Conservation (phyloP, 1,140 invertebrate species). For the Dinothrombium tinctorium region DNA sequence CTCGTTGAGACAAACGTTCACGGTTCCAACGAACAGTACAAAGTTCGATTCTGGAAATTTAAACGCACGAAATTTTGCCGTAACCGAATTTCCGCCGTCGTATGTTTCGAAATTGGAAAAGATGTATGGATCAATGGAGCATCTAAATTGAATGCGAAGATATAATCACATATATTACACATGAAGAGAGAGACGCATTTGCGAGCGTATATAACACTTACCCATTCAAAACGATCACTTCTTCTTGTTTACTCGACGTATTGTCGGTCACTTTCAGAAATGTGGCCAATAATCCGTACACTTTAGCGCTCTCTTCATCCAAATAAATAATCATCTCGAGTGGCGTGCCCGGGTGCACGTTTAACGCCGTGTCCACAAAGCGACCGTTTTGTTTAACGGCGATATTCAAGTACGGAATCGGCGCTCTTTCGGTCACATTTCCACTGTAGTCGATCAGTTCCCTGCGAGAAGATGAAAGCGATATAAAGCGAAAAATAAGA, state of each 20-base stretch:
- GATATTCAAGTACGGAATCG: constrained; percentile 52
- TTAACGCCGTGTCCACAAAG: constrained; percentile 41
- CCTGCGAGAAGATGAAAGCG: too few relatives aligned
- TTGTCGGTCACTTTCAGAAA: constrained; percentile 71
- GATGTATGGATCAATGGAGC: constrained; percentile 68
- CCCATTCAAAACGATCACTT: constrained; percentile 77
- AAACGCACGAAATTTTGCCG: constrained; percentile 56
- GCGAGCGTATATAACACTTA: constrained; percentile 23
- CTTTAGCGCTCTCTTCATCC: constrained; percentile 36
- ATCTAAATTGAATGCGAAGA: constrained; percentile 30
- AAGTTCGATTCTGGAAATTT: constrained; percentile 81
- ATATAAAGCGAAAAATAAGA: too few relatives aligned
- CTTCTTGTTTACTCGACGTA: constrained; percentile 42
- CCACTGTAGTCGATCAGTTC: constrained; percentile 23
- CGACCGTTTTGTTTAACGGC: constrained; percentile 57
- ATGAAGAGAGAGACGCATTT: not conserved
- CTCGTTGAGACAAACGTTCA: constrained; percentile 67
- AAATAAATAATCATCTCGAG: constrained; percentile 73
- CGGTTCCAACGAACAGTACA: constrained; percentile 69
- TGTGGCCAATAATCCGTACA: constrained; percentile 30
- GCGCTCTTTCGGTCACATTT: constrained; percentile 29
- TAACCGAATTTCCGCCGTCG: constrained; percentile 48
- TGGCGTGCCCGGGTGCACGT: constrained; percentile 68
- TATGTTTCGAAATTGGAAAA: constrained; percentile 74
- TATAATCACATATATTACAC: not conserved